Base-by-base conservation (phyloP, 2,888 invertebrate species). In the Oligia latruncula region DNA sequence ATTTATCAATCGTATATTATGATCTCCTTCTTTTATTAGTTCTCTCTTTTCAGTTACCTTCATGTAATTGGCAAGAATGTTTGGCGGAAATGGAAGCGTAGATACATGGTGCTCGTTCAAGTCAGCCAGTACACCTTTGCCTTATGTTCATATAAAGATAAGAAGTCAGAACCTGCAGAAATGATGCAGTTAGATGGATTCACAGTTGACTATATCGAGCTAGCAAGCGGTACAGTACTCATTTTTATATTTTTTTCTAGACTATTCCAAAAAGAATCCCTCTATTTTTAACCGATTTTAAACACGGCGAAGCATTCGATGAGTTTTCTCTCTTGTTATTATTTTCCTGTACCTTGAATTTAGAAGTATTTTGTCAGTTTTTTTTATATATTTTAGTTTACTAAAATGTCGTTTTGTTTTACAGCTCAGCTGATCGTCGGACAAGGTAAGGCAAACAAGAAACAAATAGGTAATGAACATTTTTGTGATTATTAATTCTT, bases 61-160 rank as follows among this genome's bases (percentile, higher is more conserved):
- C 99, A 98, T 95, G 98, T 99, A n/a, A 98, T 99, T 92, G 99
- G 99, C 73, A 99, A 99, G 88, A 94, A 94, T 17, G 99, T 99
- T 3, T 99, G 99, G 99, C 99, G 99, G 93, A 99, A 99, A 94
- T 99, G 99, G 99, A 99, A 99, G 97, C 98, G 99, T 92, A 97
- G 99, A 79, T 99, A 99, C 96, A 99, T 99, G 97, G 99, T 99
- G 87, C 97, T 99, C 88, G 99, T 99, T 71, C 99, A 99, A 97
- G 99, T 99, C 68, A 99, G 99, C 84, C 99, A 99, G 97, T 99
- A 99, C 96, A 99, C 99, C 64, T 99, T 99, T 97, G 99, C 99
- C 68, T 99, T 99, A 98, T 99, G 99, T 97, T 99, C 99, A 91
- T 99, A 99, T 95, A 99, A 99, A 95, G 99, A 99, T 96, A 99